Conservation (phyloP, 2,797 vertebrate genomes). For the Premnoplex brunnescens region DNA sequence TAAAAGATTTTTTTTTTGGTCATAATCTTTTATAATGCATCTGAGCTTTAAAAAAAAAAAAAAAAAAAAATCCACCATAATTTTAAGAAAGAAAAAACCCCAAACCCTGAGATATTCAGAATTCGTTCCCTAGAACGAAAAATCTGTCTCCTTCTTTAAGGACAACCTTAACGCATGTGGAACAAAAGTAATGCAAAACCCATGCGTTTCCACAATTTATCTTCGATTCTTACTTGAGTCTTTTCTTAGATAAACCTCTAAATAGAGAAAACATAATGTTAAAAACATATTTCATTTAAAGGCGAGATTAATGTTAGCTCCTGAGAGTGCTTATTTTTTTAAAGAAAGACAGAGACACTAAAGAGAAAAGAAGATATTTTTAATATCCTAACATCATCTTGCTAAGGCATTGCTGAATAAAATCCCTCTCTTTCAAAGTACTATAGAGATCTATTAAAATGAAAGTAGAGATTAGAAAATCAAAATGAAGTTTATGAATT, state of each 20-base stretch:
- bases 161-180: not conserved
- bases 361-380: conserved; percentile 6
- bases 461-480: conserved; percentile 29
- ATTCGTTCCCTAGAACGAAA: conserved; percentile 39
- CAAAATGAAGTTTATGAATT: conserved; percentile 11
- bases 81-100: conserved; percentile 24
- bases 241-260: not conserved
- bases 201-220: not conserved
- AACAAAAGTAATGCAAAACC: not conserved
- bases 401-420: not conserved
- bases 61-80: not conserved
- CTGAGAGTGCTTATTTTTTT: not conserved
- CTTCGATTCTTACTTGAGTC: not conserved
- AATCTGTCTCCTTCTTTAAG: not conserved
- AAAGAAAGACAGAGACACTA: not conserved
- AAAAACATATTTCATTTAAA: not conserved
- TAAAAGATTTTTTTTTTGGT: conserved; percentile 20
- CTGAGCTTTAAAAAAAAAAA: not conserved
- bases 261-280: not conserved
- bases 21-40: conserved; percentile 51
- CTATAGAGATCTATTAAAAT: conserved; percentile 42
- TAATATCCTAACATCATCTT: conserved; percentile 20
- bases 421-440: not conserved
- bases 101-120: not conserved
- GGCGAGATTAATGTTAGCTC: not conserved